Conservation (phyloP, 2,113 vertebrate species). For the Laterallus jamaicensis region DNA sequence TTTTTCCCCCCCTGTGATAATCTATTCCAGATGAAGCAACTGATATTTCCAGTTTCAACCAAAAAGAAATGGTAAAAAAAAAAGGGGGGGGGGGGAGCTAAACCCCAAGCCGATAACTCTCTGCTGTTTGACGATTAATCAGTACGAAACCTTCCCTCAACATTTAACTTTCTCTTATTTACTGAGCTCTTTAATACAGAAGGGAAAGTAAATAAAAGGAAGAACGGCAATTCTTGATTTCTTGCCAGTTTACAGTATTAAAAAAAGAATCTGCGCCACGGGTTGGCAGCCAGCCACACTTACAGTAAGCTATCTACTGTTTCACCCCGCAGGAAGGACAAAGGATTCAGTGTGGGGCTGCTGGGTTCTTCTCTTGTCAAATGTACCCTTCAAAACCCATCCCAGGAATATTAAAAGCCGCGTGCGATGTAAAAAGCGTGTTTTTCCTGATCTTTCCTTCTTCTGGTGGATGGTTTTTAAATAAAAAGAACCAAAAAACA, state of each 20-base stretch:
- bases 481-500: neutral
- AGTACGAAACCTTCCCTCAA: conserved; percentile 25
- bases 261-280: conserved; percentile 83
- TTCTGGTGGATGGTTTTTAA: neutral
- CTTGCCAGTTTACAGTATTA: conserved; percentile 88
- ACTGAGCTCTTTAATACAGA: conserved; percentile 74
- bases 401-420: conserved; percentile 63
- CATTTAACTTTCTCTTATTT: conserved; percentile 64
- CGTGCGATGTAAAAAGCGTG: neutral
- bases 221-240: conserved; percentile 82
- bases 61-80: conserved; percentile 19
- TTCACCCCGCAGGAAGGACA: conserved; percentile 80
- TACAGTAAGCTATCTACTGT: conserved; percentile 83
- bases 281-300: conserved; percentile 81
- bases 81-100: neutral
- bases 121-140: conserved; percentile 32
- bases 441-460: neutral
- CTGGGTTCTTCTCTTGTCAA: conserved; percentile 61
- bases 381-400: conserved; percentile 57
- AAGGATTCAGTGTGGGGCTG: conserved; percentile 74
- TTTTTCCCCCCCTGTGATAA: neutral
- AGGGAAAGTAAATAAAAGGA: conserved; percentile 84
- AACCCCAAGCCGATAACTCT: neutral
- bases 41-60: conserved; percentile 53
- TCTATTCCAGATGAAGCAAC: conserved; percentile 63